phyloP scores from a whole-genome alignment of 2,797 vertebrate species.

The Sphenodon punctatus region DNA sequence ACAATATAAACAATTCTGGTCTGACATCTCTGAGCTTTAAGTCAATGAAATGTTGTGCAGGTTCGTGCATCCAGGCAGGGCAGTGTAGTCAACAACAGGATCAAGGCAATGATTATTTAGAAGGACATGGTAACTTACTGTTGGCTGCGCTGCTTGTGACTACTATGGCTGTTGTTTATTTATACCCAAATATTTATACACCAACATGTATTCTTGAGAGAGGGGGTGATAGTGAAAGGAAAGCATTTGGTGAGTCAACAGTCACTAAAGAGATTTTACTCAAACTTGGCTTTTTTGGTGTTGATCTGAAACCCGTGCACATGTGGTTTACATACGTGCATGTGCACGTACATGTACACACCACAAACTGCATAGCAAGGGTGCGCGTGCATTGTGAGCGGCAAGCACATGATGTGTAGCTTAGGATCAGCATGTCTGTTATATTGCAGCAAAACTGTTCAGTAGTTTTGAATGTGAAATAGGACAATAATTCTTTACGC shows the following conservation, averaged over 20 bases:
- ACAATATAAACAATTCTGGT: background rate
- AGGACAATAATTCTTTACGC: too few species aligned
- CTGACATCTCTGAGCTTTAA: accelerated
- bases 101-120: accelerated
- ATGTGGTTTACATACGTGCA: too few species aligned
- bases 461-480: too few species aligned
- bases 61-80: too few species aligned
- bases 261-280: background rate
- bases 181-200: background rate
- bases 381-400: too few species aligned
- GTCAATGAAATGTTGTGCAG: accelerated
- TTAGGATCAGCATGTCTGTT: too few species aligned
- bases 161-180: background rate
- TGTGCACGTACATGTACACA: too few species aligned
- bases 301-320: too few species aligned
- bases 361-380: too few species aligned
- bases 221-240: background rate
- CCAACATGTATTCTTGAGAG: background rate
- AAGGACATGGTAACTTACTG: background rate
- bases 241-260: background rate
- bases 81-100: background rate
- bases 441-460: too few species aligned
- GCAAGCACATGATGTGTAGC: too few species aligned
- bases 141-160: background rate
- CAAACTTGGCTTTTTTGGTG: background rate